Base-by-base conservation (phyloP, 2,888 invertebrate species). In the Leucophenga maculata region DNA sequence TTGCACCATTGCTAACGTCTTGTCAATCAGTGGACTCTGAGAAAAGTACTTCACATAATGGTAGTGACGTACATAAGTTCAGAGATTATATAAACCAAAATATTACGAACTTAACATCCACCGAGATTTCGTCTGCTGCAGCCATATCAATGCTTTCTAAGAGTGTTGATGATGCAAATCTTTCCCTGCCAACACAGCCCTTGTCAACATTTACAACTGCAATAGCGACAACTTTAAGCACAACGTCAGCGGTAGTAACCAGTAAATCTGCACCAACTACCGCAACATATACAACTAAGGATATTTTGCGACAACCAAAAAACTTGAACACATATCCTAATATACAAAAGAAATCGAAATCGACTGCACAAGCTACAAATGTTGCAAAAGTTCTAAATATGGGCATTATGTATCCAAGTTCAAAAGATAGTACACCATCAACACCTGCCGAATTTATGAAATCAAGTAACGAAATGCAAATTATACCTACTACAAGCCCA, bases 401-500 rank as follows among this genome's bases (percentile, higher is more conserved):
- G 75, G 77, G 79, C 54, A 77, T 76, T 31, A 69, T 75, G n/a
- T 79, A 78, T 74, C 77, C 73, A 11, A 52, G 20, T 20, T 48
- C 44, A 16, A 69, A 70, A 71, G 64, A 71, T 1, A 72, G 57
- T 44, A 68, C 74, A 13, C 22, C 69, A 9, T 32, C 74, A 52
- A 18, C 54, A 9, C 74, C 80, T 13, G 74, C 73, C 6, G 74
- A 75, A 57, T 76, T 67, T 50, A 44, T 78, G 14, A 84, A 79
- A 55, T 66, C 68, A 6, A 79, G 74, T 46, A 75, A 73, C 3
- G 83, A 83, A 72, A 86, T 86, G 86, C 86, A 86, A 78, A 86
- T 85, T 65, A 85, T 86, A 72, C 86, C 86, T 22, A 84, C 86
- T 57, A 78, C 79, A 8, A 82, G 80, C 26, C 83, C 85, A 11